These are phyloP conservation scores for Pygathrix nemaeus DNA, from an alignment of 2,113 vertebrate species.

Conservation along the genomic window DNA sequence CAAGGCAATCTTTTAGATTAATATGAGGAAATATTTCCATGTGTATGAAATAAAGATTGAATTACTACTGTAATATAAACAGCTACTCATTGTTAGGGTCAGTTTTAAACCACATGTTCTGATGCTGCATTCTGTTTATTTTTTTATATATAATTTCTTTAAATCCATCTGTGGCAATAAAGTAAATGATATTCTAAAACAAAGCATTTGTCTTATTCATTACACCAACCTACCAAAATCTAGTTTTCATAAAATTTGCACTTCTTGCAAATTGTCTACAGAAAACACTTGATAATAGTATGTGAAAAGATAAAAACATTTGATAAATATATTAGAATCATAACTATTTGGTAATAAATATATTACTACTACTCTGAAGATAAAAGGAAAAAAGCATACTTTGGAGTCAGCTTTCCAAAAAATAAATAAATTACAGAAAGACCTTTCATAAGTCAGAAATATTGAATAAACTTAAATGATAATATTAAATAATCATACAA, in stretches of 20 bases:
- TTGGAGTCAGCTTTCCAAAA: background rate
- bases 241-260: conserved; percentile 30
- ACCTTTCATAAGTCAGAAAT: background rate
- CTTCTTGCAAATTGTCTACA: background rate
- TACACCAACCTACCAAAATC: background rate
- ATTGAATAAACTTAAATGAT: background rate
- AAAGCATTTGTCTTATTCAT: background rate
- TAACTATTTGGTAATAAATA: background rate
- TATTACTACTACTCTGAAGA: too few species aligned
- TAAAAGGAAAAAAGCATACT: background rate
- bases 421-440: background rate
- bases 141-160: background rate
- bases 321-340: background rate
- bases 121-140: background rate
- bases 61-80: background rate
- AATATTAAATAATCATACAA: background rate
- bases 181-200: background rate
- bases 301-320: background rate
- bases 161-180: background rate
- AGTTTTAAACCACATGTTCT: background rate
- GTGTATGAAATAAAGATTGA: background rate
- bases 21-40: background rate
- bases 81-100: background rate
- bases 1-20: background rate
- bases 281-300: background rate